A percentile compares a stretch with the other conserved stretches of the same genome.
Conservation (phyloP, 2,888 invertebrate genomes). For the Lochmaea capreae region DNA sequence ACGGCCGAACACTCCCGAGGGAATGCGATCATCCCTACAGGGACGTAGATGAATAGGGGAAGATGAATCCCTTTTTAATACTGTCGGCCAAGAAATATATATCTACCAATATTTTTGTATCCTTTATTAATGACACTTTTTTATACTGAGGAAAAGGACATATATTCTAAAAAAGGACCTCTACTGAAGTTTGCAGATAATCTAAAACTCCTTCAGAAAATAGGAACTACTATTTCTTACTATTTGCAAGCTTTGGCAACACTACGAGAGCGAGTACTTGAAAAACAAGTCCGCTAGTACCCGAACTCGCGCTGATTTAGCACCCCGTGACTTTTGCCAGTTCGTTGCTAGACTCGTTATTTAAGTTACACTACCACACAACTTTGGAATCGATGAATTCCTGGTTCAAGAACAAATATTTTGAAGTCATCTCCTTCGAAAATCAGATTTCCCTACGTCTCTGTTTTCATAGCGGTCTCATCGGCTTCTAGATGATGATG, state of each 20-base stretch:
- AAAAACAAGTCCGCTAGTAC: too few relatives aligned
- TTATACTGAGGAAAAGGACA: neutral
- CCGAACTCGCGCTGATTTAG: too few relatives aligned
- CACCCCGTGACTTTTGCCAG: too few relatives aligned
- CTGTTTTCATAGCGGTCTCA: conserved; percentile 23
- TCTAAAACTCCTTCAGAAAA: too few relatives aligned
- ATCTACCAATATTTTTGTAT: conserved; percentile 1
- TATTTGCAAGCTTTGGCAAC: too few relatives aligned
- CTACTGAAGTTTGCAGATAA: too few relatives aligned
- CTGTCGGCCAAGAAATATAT: neutral
- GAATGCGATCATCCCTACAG: conserved; percentile 42
- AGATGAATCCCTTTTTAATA: conserved; percentile 14
- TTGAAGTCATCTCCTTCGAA: neutral
- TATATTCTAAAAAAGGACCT: too few relatives aligned
- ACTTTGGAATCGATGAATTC: too few relatives aligned
- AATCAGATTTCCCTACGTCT: neutral
- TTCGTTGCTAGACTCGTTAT: too few relatives aligned
- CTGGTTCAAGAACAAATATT: neutral
- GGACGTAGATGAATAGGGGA: conserved; percentile 21
- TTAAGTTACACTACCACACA: too few relatives aligned
- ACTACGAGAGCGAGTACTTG: too few relatives aligned
- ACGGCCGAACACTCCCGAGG: conserved; percentile 58
- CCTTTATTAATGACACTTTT: conserved; percentile 7
- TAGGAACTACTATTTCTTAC: too few relatives aligned
- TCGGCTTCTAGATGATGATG: conserved; percentile 28